Conservation (phyloP, 2,888 invertebrate genomes). For the Helleia helle region DNA sequence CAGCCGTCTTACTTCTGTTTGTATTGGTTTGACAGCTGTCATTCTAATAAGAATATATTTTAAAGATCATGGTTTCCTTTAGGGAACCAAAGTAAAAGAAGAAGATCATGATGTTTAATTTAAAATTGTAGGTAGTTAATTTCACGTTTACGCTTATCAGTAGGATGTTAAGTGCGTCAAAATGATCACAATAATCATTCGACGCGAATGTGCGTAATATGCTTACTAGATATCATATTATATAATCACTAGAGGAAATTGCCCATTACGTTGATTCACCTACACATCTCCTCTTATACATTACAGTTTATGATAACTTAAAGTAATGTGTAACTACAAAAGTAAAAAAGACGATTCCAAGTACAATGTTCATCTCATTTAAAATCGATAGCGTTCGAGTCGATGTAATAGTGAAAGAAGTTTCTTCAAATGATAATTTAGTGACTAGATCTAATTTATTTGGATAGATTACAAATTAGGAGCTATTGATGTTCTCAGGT, state of each 20-base stretch:
- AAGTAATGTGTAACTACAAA: conserved; percentile 1
- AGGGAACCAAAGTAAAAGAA: no score
- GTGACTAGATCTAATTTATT: conserved; percentile 36
- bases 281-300: background rate
- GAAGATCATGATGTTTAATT: no score
- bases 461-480: conserved; percentile 6
- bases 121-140: background rate
- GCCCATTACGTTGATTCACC: conserved; percentile 5
- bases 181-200: conserved; percentile 69
- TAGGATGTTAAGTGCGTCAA: conserved; percentile 23
- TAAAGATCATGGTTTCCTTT: background rate
- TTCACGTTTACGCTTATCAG: background rate
- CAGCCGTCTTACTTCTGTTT: no score
- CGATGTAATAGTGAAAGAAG: background rate
- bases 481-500: conserved; percentile 37
- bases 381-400: background rate
- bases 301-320: background rate
- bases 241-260: conserved; percentile 15
- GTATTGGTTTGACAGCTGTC: no score
- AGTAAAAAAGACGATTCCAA: background rate
- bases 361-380: background rate
- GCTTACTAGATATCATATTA: conserved; percentile 42
- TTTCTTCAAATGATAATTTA: conserved; percentile 10
- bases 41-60: no score
- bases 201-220: conserved; percentile 69